A percentile compares a stretch with the other conserved stretches of the same genome.
These are phyloP conservation scores for Xanthorhoe spadicearia DNA, from an alignment of 2,888 invertebrate genomes.

Conservation along the genomic window DNA sequence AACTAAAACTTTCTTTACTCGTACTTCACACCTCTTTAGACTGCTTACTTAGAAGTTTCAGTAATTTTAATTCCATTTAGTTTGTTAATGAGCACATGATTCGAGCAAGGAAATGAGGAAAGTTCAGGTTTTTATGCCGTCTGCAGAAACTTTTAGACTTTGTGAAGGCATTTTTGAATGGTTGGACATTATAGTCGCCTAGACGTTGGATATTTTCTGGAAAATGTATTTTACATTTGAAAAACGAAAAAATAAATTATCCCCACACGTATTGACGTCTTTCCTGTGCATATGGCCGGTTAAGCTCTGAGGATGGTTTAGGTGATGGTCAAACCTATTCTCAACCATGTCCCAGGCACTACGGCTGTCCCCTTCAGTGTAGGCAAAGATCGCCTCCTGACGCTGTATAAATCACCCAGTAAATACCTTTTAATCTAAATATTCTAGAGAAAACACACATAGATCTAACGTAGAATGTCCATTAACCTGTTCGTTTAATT, in stretches of 20 bases:
- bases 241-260: no score
- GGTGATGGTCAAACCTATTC: no score
- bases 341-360: no score
- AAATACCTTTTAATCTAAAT: no score
- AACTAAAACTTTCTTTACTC: constrained; percentile 7
- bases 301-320: no score
- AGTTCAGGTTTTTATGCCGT: constrained; percentile 24
- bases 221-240: background rate
- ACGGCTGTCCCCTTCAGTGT: no score
- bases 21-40: constrained; percentile 40
- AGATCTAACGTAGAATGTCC: constrained; percentile 16
- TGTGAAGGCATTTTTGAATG: constrained; percentile 18
- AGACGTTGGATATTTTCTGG: constrained; percentile 12
- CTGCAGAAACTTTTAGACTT: constrained; percentile 10
- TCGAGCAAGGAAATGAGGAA: constrained; percentile 25
- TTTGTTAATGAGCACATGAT: constrained; percentile 32
- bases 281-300: no score
- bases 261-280: no score
- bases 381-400: no score
- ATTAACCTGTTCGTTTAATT: constrained; percentile 38
- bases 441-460: background rate
- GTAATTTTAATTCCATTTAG: constrained; percentile 29
- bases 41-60: constrained; percentile 32
- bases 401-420: no score
- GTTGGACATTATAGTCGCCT: constrained; percentile 22